These are phyloP conservation scores for Styela clava DNA, from an alignment of 23 tunicate species.

Conservation along the genomic window DNA sequence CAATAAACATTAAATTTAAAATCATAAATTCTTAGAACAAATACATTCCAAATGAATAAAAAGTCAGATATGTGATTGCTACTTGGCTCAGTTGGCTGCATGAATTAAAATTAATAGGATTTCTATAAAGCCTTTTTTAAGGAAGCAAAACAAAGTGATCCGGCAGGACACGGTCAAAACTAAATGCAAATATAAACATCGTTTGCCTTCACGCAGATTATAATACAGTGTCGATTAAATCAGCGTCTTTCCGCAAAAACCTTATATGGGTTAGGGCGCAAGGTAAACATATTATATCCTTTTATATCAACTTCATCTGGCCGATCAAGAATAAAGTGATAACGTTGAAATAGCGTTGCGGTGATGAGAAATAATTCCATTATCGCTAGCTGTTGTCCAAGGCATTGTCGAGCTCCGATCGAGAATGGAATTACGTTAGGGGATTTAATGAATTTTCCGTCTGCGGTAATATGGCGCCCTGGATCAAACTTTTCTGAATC, in stretches of 20 bases:
- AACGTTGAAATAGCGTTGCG: conserved; percentile 40
- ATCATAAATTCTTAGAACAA: too few species aligned
- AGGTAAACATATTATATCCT: conserved; percentile 25
- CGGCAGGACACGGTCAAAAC: too few species aligned
- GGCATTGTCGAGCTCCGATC: conserved; percentile 49
- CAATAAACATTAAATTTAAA: too few species aligned
- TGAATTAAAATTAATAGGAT: too few species aligned
- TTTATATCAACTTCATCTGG: conserved; percentile 37
- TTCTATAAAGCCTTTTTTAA: too few species aligned
- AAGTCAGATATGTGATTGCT: too few species aligned
- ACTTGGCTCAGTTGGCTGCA: too few species aligned
- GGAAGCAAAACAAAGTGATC: too few species aligned
- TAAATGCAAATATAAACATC: too few species aligned
- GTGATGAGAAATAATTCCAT: conserved; percentile 52
- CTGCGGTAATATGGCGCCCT: conserved; percentile 37
- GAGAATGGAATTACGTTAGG: conserved; percentile 39
- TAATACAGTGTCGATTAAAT: too few species aligned
- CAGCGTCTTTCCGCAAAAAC: conserved; percentile 18
- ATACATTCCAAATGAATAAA: too few species aligned
- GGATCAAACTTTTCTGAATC: conserved; percentile 61
- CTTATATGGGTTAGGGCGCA: conserved; percentile 29
- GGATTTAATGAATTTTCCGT: conserved; percentile 56
- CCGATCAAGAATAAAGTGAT: conserved; percentile 27
- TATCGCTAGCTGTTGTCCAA: conserved; percentile 55
- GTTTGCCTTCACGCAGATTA: too few species aligned